These are phyloP conservation scores for Anarhynchus alexandrinus DNA, from an alignment of 2,113 vertebrate genomes.

Conservation along the genomic window DNA sequence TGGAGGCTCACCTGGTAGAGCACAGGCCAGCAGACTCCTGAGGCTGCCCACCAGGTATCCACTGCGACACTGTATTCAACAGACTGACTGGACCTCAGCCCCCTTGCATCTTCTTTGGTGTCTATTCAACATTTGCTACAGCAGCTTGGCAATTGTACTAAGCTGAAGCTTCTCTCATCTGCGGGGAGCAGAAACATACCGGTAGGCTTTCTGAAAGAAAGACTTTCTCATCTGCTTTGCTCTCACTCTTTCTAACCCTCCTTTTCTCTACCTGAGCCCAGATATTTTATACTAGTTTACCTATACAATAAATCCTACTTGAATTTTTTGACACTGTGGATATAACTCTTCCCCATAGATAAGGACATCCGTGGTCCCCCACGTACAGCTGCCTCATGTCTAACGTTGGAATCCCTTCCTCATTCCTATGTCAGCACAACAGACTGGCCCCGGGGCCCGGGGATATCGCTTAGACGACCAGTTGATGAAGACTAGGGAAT, in stretches of 20 bases:
- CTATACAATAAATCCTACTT: slow-evolving; percentile 34
- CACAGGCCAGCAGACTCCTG: neutral
- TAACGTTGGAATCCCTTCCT: slow-evolving; percentile 8
- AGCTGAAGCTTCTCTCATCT: neutral
- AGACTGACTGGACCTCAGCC: neutral
- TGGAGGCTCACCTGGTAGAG: neutral
- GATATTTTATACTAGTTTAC: slow-evolving; percentile 28
- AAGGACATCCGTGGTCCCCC: neutral
- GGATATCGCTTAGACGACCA: neutral
- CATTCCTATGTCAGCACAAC: neutral
- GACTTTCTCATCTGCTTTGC: neutral
- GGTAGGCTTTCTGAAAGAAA: neutral
- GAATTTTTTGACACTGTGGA: slow-evolving; percentile 47
- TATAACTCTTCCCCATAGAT: neutral
- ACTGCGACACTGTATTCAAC: neutral
- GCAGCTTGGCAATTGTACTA: neutral
- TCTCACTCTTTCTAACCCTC: neutral
- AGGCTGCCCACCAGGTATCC: neutral
- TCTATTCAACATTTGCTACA: neutral
- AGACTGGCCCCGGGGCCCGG: neutral
- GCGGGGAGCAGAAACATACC: neutral
- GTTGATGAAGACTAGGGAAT: neutral
- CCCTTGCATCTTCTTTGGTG: neutral
- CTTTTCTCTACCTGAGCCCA: neutral
- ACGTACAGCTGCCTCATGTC: neutral